Percentiles rank a stretch among this genome's conserved stretches.
phyloP scores from a whole-genome alignment of 1,140 invertebrate genomes.

The Musca domestica region DNA sequence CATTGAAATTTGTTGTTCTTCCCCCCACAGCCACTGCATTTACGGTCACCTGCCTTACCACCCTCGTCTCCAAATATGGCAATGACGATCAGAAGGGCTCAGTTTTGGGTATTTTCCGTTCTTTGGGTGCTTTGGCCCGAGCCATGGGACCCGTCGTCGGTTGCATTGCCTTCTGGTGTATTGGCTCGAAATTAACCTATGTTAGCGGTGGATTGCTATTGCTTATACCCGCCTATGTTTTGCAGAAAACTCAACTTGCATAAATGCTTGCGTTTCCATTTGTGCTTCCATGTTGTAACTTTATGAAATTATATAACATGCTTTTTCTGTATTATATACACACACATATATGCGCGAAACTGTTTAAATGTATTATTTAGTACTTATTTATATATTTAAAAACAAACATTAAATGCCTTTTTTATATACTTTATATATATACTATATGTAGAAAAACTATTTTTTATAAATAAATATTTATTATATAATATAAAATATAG shows the following conservation, averaged over 20 bases:
- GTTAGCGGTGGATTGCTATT: slow-evolving; percentile 67
- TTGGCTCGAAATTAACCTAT: slow-evolving; percentile 73
- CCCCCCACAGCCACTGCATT: slow-evolving; percentile 76
- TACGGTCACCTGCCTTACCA: slow-evolving; percentile 91
- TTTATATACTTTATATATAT: slow-evolving; percentile 1
- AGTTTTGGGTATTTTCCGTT: slow-evolving; percentile 90
- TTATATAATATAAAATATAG: not conserved
- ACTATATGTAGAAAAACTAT: not conserved
- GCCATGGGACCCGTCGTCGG: slow-evolving; percentile 89
- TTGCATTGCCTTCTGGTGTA: slow-evolving; percentile 78
- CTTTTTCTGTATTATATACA: slow-evolving; percentile 21
- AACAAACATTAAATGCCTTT: not conserved
- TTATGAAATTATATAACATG: not conserved
- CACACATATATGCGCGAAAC: not conserved
- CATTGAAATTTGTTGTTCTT: slow-evolving; percentile 24
- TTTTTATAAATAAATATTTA: not conserved
- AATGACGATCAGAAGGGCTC: slow-evolving; percentile 84
- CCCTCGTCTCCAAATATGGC: slow-evolving; percentile 81
- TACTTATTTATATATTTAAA: slow-evolving; percentile 6
- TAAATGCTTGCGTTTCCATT: not conserved
- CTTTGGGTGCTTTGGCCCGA: slow-evolving; percentile 87
- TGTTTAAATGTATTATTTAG: slow-evolving; percentile 7
- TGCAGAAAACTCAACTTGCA: slow-evolving; percentile 49
- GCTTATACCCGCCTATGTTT: slow-evolving; percentile 66
- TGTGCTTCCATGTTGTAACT: not conserved